These are phyloP conservation scores for Otis tarda DNA, from an alignment of 2,113 vertebrate species.

Conservation along the genomic window DNA sequence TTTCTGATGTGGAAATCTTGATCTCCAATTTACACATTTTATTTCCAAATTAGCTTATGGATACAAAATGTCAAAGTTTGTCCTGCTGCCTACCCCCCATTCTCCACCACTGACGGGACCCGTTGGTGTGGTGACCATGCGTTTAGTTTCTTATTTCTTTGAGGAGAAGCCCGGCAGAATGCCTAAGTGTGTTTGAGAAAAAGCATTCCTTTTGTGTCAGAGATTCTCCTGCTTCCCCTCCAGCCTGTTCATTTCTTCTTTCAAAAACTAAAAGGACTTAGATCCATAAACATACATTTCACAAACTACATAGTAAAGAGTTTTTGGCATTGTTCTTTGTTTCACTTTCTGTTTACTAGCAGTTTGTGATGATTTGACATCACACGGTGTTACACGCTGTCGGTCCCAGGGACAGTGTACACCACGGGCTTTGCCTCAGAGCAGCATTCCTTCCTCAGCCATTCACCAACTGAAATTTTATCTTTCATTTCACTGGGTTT, in stretches of 20 bases:
- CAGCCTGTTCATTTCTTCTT: neutral
- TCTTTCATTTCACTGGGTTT: neutral
- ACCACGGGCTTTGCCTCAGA: neutral
- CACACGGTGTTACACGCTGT: rapidly evolving
- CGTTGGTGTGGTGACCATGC: neutral
- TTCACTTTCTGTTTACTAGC: neutral
- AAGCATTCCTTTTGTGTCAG: neutral
- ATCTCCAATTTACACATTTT: neutral
- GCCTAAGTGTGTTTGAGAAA: neutral
- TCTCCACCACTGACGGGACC: neutral
- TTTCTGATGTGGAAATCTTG: neutral
- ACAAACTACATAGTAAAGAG: neutral
- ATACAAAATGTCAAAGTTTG: neutral
- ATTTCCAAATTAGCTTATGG: neutral
- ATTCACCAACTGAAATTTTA: neutral
- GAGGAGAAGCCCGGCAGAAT: neutral
- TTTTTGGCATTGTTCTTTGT: neutral
- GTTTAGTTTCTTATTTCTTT: neutral
- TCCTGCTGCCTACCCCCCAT: rapidly evolving
- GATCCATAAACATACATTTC: neutral
- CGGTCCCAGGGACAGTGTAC: neutral
- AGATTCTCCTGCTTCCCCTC: neutral
- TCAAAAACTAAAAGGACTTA: neutral
- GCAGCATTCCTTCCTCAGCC: neutral
- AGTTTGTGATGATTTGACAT: neutral